Base-by-base conservation (phyloP, 2,888 invertebrate species). In the Mythimna ferrago region DNA sequence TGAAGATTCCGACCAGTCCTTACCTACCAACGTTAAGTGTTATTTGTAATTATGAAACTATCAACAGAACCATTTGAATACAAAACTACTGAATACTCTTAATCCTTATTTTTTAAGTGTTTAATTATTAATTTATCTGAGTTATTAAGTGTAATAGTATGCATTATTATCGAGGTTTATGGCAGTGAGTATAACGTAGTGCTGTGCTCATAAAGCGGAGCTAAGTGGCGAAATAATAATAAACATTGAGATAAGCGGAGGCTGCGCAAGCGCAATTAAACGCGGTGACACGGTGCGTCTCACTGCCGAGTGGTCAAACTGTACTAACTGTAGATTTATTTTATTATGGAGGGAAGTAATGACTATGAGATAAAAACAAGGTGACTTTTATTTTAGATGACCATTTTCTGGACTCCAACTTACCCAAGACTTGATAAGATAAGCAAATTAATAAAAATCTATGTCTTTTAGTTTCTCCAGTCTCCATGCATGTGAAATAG, bases 221-320 rank as follows among this genome's bases (percentile, higher is more conserved):
- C 70, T 71, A 81, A 81, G 84, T 81, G 79, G 82, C 77, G 71
- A 78, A 79, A 78, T 77, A 82, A 82, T 83, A 76, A 79, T 84
- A 85, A 87, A 85, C 75, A 81, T 81, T 74, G 44, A 81, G 81
- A 89, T 86, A 87, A 84, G 60, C 21, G 32, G 44, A 26, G 41
- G 14, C 57, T 57, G 84, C 66, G 77, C 75, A 67, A 83, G 69
- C 75, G 89, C 90, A 91, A 89, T 92, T 91, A 92, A 78, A 88
- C 87, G 80, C 76, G 78, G 81, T 85, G 78, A 72, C 71, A 69
- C 44, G 61, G 35, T n/a, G 66, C 71, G 70, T 10, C 65, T 72
- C 57, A 65, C 60, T 54, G 35, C 35, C 19, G 58, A 11, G 53
- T 26, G 32, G 70, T 53, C 61, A 66, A 73, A 73, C 19, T 80